Evolutionary conservation across 2,113 vertebrate genomes (phyloP).

Genomic region (Phrynocephalus versicolor): DNA sequence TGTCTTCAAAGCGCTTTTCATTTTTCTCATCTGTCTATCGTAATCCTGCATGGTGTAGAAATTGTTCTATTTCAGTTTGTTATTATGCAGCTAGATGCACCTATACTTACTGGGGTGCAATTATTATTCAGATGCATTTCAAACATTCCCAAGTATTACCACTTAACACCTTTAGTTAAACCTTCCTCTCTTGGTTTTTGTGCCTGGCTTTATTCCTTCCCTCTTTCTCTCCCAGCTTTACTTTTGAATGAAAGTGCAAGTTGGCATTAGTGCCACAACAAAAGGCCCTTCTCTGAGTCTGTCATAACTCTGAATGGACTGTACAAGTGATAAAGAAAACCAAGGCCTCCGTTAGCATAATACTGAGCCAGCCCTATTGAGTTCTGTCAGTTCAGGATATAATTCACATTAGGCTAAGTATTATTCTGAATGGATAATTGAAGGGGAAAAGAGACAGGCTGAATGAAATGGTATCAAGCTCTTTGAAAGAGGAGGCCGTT

Average conservation of each 20-base stretch:
- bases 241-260: conserved; percentile 47
- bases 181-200: conserved; percentile 7
- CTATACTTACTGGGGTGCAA: conserved; percentile 37
- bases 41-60: conserved; percentile 38
- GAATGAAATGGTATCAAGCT: conserved; percentile 35
- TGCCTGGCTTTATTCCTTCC: too few relatives aligned
- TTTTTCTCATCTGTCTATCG: conserved; percentile 45
- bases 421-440: conserved; percentile 51
- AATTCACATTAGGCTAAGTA: conserved; percentile 36
- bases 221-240: background rate
- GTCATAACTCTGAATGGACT: conserved; percentile 52
- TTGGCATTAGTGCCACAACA: conserved; percentile 45
- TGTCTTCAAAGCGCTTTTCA: conserved; percentile 31
- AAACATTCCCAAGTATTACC: conserved; percentile 35
- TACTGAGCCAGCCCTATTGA: conserved; percentile 33
- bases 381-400: conserved; percentile 15
- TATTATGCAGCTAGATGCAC: conserved; percentile 37
- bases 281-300: conserved; percentile 48
- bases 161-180: conserved; percentile 50
- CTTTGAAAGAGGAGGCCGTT: conserved; percentile 23
- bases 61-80: conserved; percentile 45
- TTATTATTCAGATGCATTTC: conserved; percentile 61
- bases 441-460: conserved; percentile 16
- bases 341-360: conserved; percentile 55
- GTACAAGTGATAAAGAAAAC: conserved; percentile 39